phyloP scores from a whole-genome alignment of 2,888 invertebrate genomes.

The Molorchus minor region DNA sequence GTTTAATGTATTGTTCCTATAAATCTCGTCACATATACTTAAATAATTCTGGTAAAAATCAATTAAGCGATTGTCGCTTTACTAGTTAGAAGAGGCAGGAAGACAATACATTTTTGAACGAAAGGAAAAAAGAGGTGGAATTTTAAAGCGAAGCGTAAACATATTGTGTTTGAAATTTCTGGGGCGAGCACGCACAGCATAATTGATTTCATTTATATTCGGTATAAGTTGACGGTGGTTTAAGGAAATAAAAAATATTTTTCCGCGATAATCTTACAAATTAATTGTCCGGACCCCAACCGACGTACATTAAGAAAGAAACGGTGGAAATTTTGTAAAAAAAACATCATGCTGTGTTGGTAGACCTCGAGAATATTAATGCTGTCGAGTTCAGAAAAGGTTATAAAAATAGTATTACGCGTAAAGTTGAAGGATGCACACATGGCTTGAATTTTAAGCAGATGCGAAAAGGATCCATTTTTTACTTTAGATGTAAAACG shows the following conservation, averaged over 20 bases:
- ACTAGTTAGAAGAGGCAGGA: conserved; percentile 14
- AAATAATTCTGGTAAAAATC: conserved; percentile 22
- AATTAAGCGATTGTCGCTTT: conserved; percentile 10
- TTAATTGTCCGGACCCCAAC: too few relatives aligned
- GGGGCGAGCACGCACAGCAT: conserved; percentile 17
- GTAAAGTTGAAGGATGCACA: too few relatives aligned
- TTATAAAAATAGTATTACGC: too few relatives aligned
- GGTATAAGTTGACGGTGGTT: conserved; percentile 24
- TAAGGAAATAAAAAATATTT: conserved; percentile 19
- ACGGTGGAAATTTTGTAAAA: too few relatives aligned
- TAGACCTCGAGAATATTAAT: too few relatives aligned
- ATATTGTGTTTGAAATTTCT: conserved; percentile 21
- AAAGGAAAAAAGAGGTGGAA: conserved; percentile 22
- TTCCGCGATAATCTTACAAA: not conserved
- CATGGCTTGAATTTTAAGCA: too few relatives aligned
- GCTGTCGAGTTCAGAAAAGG: too few relatives aligned
- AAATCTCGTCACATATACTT: conserved; percentile 18
- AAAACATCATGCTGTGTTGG: too few relatives aligned
- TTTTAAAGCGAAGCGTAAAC: conserved; percentile 23
- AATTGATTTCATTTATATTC: conserved; percentile 32
- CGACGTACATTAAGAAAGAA: too few relatives aligned
- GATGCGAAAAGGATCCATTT: too few relatives aligned
- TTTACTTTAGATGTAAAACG: too few relatives aligned
- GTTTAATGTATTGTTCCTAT: too few relatives aligned
- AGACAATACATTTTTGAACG: conserved; percentile 16